Base-by-base conservation (phyloP, 2,888 invertebrate species). In the Scaptodrosophila latifasciaeformis region DNA sequence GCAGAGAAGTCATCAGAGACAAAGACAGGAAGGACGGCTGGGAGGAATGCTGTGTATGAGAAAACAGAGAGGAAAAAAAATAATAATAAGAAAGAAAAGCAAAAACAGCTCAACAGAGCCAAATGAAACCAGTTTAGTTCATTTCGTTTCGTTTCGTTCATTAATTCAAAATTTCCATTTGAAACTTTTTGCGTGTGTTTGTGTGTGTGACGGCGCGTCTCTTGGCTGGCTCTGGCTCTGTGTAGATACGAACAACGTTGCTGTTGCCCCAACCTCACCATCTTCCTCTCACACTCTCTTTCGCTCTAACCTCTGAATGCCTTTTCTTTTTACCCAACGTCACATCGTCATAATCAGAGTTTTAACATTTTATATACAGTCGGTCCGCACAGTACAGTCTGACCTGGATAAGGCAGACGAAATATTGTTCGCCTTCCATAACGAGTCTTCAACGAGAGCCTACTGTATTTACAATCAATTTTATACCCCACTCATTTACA, bases 121-220 rank as follows among this genome's bases (percentile, higher is more conserved):
- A 70, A 81, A 75, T 75, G 75, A 81, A 82, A 82, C 82, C 80
- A 82, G 82, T 78, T 81, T 77, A 81, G 78, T 81, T 81, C 74
- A 78, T 78, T 77, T 77, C 76, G 79, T 79, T 76, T 79, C 80
- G 77, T 79, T 71, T 78, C 82, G 79, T 84, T 84, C 83, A 83
- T 84, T 84, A 84, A 82, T 79, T 81, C 76, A 71, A 79, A 83
- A 84, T 82, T 83, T 84, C 81, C 81, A 84, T 84, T 82, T 81
- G 72, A 81, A 83, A 82, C 79, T 80, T 84, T 81, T 71, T 79
- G 66, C 42, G 46, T 61, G 40, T 49, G 34, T 46, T n/a, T 44
- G 15, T 43, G 46, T 45, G 31, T 60, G 61, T 52, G 43, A 39
- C 54, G 59, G 48, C 55, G 51, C 62, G 57, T 59, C 65, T 62